These are phyloP conservation scores for Aproaerema taeniolella DNA, from an alignment of 2,888 invertebrate genomes.

Conservation along the genomic window DNA sequence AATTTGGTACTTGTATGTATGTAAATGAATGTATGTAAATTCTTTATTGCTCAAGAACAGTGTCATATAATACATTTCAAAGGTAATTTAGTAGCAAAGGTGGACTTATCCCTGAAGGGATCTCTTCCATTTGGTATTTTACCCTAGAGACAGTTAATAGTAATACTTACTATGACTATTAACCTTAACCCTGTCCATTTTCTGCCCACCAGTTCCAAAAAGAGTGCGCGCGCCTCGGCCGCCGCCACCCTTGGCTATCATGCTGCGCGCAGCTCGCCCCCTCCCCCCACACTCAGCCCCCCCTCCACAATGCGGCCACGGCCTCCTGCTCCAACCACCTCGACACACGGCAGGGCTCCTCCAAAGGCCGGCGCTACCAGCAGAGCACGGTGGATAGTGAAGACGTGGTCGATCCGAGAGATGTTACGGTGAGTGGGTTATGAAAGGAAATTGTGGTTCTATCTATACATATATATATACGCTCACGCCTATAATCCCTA, in stretches of 20 bases:
- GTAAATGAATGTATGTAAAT: too few species aligned
- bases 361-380: conserved; percentile 60
- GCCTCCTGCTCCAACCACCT: conserved; percentile 53
- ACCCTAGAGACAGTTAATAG: too few species aligned
- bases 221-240: conserved; percentile 57
- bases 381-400: conserved; percentile 51
- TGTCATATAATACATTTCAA: too few species aligned
- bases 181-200: neutral
- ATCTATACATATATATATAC: too few species aligned
- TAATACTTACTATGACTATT: too few species aligned
- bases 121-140: too few species aligned
- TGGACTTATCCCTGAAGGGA: too few species aligned
- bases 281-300: too few species aligned
- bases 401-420: conserved; percentile 56
- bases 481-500: too few species aligned
- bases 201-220: conserved; percentile 75
- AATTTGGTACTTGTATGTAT: too few species aligned
- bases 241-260: conserved; percentile 63
- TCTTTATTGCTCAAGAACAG: too few species aligned
- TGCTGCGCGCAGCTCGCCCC: conserved; percentile 59
- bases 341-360: conserved; percentile 54
- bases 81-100: too few species aligned
- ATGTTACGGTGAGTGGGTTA: conserved; percentile 52
- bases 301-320: conserved; percentile 28
- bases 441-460: neutral